A percentile compares a stretch with the other conserved stretches of the same genome.
Evolutionary conservation across 2,888 invertebrate species (phyloP).

Genomic region (Strigamia transsilvanica): DNA sequence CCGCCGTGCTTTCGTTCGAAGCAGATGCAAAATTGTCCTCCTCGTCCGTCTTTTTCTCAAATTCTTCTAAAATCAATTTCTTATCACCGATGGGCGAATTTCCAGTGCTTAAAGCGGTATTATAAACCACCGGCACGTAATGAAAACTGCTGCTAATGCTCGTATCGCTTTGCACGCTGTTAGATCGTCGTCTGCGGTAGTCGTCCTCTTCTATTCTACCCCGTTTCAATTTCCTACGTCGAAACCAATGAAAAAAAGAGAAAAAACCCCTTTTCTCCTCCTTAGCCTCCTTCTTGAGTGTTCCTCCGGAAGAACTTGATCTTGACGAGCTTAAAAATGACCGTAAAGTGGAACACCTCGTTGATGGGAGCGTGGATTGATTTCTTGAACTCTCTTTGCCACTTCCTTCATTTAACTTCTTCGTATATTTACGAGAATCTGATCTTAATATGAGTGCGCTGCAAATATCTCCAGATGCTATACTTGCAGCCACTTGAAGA

Average conservation of each 20-base stretch:
- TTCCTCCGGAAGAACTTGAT: not conserved
- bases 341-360: not conserved
- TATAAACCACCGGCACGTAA: conserved; percentile 55
- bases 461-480: conserved; percentile 50
- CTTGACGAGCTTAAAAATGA: conserved; percentile 35
- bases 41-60: not conserved
- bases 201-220: conserved; percentile 17
- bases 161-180: conserved; percentile 55
- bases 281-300: conserved; percentile 31
- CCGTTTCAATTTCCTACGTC: conserved; percentile 50
- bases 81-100: conserved; percentile 17
- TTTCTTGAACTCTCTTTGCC: conserved; percentile 9
- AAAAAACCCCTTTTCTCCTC: conserved; percentile 53
- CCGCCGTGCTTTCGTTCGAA: not conserved
- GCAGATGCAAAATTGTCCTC: not conserved
- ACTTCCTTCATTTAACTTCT: conserved; percentile 28
- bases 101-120: not conserved
- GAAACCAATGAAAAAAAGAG: conserved; percentile 56
- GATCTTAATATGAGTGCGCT: conserved; percentile 32
- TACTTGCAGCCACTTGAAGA: conserved; percentile 46
- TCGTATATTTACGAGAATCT: conserved; percentile 9
- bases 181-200: conserved; percentile 14
- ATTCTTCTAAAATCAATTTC: conserved; percentile 2
- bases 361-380: conserved; percentile 18
- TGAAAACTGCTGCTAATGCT: conserved; percentile 56